Evolutionary conservation across 2,113 vertebrate species (phyloP), one percentile per base, ranked within the genome.

Genomic region (Chlamydotis undulata): DNA sequence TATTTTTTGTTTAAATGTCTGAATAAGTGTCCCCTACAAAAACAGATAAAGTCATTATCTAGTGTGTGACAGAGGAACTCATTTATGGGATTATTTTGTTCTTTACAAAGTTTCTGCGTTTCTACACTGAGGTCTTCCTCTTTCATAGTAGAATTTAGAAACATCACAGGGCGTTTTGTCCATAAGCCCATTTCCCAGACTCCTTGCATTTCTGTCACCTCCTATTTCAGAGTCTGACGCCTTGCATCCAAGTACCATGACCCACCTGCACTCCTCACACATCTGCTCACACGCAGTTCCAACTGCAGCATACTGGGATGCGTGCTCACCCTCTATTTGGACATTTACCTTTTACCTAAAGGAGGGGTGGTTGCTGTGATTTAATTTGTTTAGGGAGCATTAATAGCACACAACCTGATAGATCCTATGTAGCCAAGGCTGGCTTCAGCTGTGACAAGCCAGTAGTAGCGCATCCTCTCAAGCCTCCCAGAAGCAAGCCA

Each of bases 301-400:
- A 57, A 9, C 1, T 31, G 12, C n/a, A 1, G 43, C n/a, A 50
- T 22, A 19, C 50, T 14, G 49, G 39, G 25, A 41, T 19, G 22
- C 0, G 1, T 21, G 31, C 45, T 77, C 59, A 33, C 13, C 39
- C 24, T 26, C 41, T 4, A 0, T 1, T 4, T 7, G 14, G 21
- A 41, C 61, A 61, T 79, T 19, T 19, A 60, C 26, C 24, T 39
- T 18, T 13, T 57, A 14, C 9, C 10, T 11, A 41, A 49, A 57
- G 49, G 65, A 43, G 8, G 13, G 39, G 21, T 43, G 53, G 28
- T 17, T 73, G 43, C n/a, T 49, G 43, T 19, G 12, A 52, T 47
- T 47, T 1, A 8, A 5, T 26, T 61, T 75, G n/a, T 49, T 55
- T 15, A 19, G 12, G 45, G 29, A 70, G 50, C 45, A 41, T 5